A percentile compares a stretch with the other conserved stretches of the same genome.
phyloP scores from a whole-genome alignment of 1,140 invertebrate species.

The Conus betulinus region DNA sequence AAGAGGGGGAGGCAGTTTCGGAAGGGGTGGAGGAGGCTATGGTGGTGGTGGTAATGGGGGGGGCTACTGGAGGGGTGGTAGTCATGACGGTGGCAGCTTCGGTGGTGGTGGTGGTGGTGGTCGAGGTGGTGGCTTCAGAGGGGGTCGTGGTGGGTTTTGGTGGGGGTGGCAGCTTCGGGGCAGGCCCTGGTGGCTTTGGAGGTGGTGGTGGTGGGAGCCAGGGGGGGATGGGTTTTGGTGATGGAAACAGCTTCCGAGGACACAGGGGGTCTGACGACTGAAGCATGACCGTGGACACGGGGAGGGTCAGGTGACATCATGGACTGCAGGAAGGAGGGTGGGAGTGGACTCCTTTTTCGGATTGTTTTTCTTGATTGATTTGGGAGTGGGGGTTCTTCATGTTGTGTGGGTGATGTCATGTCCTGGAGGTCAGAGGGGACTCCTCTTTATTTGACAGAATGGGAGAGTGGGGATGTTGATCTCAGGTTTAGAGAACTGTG shows the following conservation, averaged over 20 bases:
- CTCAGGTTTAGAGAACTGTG: too few species aligned
- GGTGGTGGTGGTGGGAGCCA: slow-evolving; percentile 1
- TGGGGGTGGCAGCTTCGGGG: not conserved
- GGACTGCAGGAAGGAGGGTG: too few species aligned
- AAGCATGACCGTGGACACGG: too few species aligned
- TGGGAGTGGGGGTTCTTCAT: too few species aligned
- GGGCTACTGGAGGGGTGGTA: not conserved
- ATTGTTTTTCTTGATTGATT: too few species aligned
- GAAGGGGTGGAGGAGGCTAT: not conserved
- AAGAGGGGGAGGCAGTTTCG: not conserved
- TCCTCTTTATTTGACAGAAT: too few species aligned
- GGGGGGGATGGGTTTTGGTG: not conserved
- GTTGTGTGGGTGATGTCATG: too few species aligned
- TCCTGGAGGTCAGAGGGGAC: too few species aligned
- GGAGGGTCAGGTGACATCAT: too few species aligned
- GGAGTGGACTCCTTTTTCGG: too few species aligned
- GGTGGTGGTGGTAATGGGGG: slow-evolving; percentile 29
- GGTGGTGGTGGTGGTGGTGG: slow-evolving; percentile 21
- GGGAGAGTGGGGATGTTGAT: too few species aligned
- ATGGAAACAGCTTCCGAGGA: not conserved
- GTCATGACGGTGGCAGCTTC: not conserved
- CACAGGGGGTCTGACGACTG: too few species aligned
- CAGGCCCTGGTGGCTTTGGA: slow-evolving; percentile 8
- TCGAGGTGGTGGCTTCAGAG: not conserved
- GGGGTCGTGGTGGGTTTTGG: slow-evolving; percentile 13